These are phyloP conservation scores for Acanthacorydalis orientalis DNA, from an alignment of 2,888 invertebrate genomes.

Conservation along the genomic window DNA sequence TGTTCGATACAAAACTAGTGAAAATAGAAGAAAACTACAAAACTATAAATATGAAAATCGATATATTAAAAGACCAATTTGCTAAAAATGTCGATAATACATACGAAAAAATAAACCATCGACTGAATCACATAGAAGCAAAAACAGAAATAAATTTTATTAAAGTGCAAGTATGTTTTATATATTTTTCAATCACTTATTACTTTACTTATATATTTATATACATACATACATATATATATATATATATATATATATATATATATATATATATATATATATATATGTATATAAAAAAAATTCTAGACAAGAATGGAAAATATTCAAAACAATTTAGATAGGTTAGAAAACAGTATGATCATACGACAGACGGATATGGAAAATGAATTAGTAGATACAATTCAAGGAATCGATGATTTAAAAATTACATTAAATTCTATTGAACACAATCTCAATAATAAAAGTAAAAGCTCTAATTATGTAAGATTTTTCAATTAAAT, in stretches of 20 bases:
- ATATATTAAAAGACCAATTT: conserved; percentile 23
- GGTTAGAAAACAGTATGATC: conserved; percentile 20
- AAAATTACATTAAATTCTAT: conserved; percentile 12
- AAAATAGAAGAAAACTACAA: conserved; percentile 24
- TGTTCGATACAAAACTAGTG: conserved; percentile 21
- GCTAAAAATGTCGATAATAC: conserved; percentile 25
- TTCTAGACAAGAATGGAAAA: conserved; percentile 19
- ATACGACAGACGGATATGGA: conserved; percentile 22
- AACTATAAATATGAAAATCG: conserved; percentile 25
- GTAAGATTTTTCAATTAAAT: conserved; percentile 18
- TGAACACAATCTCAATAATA: too few species aligned
- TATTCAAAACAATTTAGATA: conserved; percentile 18
- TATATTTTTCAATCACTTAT: background rate
- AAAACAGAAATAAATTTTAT: conserved; percentile 20
- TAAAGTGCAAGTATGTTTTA: conserved; percentile 23
- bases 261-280: background rate
- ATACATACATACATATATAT: background rate
- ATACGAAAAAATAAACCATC: conserved; percentile 25
- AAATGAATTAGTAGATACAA: conserved; percentile 20
- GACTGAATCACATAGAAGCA: conserved; percentile 23
- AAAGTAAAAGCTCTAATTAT: conserved; percentile 16
- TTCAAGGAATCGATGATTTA: conserved; percentile 22
- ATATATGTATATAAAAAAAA: background rate
- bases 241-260: background rate
- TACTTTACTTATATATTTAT: background rate